A percentile compares a stretch with the other conserved stretches of the same genome.
Conservation (phyloP, 2,797 vertebrate genomes). For the Onychomys leucogaster region DNA sequence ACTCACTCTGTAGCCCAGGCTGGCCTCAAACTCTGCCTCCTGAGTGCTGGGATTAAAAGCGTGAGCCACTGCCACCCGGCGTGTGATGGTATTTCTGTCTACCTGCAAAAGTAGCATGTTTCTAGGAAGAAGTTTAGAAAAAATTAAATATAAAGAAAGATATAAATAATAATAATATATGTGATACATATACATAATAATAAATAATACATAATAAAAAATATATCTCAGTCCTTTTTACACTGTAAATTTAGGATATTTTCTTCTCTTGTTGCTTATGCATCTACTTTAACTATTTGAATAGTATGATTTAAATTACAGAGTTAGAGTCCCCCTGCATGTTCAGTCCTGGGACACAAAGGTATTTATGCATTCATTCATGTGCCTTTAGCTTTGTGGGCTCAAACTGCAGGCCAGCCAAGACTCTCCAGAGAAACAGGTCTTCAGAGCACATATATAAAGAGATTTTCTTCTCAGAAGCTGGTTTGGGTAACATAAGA, state of each 20-base stretch:
- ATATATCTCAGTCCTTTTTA: background rate
- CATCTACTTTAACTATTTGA: background rate
- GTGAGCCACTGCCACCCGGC: no score
- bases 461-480: background rate
- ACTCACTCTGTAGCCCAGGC: no score
- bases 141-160: slow-evolving; percentile 22
- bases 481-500: background rate
- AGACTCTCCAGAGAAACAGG: background rate
- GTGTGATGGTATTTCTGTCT: slow-evolving; percentile 5
- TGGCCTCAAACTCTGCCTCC: no score
- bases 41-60: no score
- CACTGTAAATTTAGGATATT: background rate
- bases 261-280: background rate
- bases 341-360: background rate
- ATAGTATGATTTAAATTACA: slow-evolving; percentile 1
- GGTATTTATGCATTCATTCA: background rate
- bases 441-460: background rate
- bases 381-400: slow-evolving; percentile 14
- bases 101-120: background rate
- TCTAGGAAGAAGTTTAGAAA: slow-evolving; percentile 6
- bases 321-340: background rate
- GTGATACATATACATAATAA: no score
- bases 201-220: no score
- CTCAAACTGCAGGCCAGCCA: background rate
- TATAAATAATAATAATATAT: background rate